Conservation (phyloP, 2,888 invertebrate genomes). For the Gastracanthus pulcherrimus region DNA sequence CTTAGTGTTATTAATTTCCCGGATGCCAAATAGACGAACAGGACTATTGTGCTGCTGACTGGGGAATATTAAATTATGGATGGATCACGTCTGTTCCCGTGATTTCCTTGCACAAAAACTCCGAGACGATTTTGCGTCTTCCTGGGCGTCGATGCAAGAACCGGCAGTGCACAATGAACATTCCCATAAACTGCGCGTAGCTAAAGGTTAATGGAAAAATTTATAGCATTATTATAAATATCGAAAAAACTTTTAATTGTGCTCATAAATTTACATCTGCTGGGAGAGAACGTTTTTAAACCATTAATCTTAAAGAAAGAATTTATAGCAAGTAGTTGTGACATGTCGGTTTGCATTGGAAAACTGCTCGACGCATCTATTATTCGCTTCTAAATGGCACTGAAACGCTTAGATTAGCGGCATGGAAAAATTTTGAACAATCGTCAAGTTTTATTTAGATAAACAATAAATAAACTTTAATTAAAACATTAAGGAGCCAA, state of each 20-base stretch:
- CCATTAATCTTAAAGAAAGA: slow-evolving; percentile 13
- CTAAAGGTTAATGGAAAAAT: background rate
- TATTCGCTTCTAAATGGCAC: slow-evolving; percentile 41
- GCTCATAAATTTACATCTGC: background rate
- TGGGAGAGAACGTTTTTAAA: slow-evolving; percentile 28
- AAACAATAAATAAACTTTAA: slow-evolving; percentile 2
- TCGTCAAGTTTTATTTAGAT: slow-evolving; percentile 29
- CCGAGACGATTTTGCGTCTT: slow-evolving; percentile 48
- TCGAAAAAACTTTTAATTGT: background rate
- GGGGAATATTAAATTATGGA: slow-evolving; percentile 43
- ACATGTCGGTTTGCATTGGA: slow-evolving; percentile 31
- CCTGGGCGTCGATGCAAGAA: slow-evolving; percentile 36
- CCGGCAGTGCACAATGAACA: slow-evolving; percentile 35
- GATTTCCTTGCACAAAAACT: slow-evolving; percentile 60
- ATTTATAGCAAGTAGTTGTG: background rate
- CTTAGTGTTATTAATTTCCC: background rate
- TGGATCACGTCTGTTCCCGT: slow-evolving; percentile 46
- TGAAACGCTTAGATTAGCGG: slow-evolving; percentile 29
- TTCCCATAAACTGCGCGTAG: background rate
- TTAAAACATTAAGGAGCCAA: background rate
- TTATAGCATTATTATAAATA: background rate
- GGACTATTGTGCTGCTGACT: slow-evolving; percentile 26
- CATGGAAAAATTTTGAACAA: slow-evolving; percentile 25
- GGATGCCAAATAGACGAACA: slow-evolving; percentile 18
- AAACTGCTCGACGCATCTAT: slow-evolving; percentile 18